Evolutionary conservation across 2,888 invertebrate species (phyloP), one percentile per base, ranked within the genome.

Genomic region (Dryococelus australis): DNA sequence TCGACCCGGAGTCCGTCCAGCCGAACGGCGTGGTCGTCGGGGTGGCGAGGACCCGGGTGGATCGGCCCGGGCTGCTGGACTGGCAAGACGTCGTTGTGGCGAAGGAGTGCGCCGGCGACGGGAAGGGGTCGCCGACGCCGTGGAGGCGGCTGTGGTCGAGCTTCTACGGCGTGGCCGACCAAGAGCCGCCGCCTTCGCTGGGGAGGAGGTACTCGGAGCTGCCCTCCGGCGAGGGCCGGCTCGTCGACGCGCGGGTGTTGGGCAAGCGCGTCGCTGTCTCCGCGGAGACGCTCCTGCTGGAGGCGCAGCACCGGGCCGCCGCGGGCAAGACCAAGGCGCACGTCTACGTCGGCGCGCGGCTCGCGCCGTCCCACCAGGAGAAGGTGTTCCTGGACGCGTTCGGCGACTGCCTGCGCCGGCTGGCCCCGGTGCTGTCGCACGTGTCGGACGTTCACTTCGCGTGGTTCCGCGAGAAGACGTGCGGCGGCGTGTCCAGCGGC

Each of bases 21-120:
- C 91, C 91, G 0, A 92, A 92, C 84, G 95, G 94, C 24, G 92
- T 94, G 8, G 92, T 94, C 4, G 91, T 94, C 91, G 93, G 88
- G 92, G 94, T 91, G 90, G 92, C 94, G 84, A 94, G 94, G 0
- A 92, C 94, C 0, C 92, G 95, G 79, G 93, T 95, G 89, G 92
- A 93, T 89, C 93, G 94, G 27, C 90, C 91, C 4, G 91, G 92
- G 27, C 92, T 93, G 0, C 95, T 95, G 95, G 95, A 95, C 87
- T 95, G 93, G 90, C 94, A 95, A 89, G 95, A 95, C 85, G 93
- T 95, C 16, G 90, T 95, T 0, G 92, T 94, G n/a, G 93, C 94
- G 0, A 93, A 93, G 28, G 90, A 92, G n/a, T 94, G 94, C 91
- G 95, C 94, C 89, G 92, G 92, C 51, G 90, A 91, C 0, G 93